A percentile compares a stretch with the other conserved stretches of the same genome.
These are phyloP conservation scores for Sminthopsis crassicaudata DNA, from an alignment of 2,113 vertebrate genomes.

Conservation along the genomic window DNA sequence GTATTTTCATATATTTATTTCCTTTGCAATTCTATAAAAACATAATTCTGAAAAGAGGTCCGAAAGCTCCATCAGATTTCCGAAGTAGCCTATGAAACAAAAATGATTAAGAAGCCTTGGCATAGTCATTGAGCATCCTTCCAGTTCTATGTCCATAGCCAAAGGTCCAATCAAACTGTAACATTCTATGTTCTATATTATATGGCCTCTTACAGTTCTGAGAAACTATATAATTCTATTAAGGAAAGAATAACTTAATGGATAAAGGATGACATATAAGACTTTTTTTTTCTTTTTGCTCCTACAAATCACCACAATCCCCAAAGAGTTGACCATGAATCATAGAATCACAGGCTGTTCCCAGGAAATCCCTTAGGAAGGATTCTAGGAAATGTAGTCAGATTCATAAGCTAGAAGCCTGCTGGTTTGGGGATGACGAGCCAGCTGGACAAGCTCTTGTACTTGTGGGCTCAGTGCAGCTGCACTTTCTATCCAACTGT, in stretches of 20 bases:
- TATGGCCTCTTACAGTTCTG: neutral
- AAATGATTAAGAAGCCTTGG: neutral
- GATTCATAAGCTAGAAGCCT: neutral
- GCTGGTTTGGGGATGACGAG: neutral
- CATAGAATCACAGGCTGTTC: neutral
- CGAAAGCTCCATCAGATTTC: neutral
- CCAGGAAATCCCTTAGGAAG: neutral
- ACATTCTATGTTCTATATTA: neutral
- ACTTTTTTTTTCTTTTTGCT: neutral
- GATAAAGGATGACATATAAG: neutral
- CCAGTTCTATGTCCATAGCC: neutral
- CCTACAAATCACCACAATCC: neutral
- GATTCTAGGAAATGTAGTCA: conserved; percentile 1
- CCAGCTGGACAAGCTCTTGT: neutral
- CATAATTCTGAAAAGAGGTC: neutral
- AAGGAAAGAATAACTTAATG: neutral
- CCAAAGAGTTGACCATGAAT: neutral
- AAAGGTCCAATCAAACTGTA: neutral
- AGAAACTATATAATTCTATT: neutral
- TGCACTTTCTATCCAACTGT: conserved; percentile 1
- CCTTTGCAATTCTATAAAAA: neutral
- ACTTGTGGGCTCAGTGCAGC: neutral
- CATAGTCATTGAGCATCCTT: neutral
- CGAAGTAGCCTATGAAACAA: neutral
- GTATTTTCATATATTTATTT: neutral